Evolutionary conservation across 2,888 invertebrate genomes (phyloP), one percentile per base, ranked within the genome.

Genomic region (Cremastobaeus sp.): DNA sequence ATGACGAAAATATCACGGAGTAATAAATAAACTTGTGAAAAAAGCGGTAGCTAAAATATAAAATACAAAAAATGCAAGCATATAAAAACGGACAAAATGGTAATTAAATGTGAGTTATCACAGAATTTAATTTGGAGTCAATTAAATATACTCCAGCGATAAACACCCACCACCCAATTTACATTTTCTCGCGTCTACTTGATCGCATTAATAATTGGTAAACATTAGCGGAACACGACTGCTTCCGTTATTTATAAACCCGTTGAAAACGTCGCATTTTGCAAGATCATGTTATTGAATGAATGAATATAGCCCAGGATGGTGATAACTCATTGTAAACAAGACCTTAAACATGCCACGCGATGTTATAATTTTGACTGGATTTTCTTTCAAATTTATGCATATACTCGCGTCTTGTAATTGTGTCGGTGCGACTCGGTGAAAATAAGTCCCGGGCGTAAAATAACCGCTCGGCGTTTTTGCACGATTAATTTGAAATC

Each of bases 311-410:
- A 66, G 28, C 57, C 57, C 43, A 14, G 14, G 35, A 59, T 65
- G 47, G 68, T 50, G 35, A 59, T 68, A 68, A 68, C 14, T 60
- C 68, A 59, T 59, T 52, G 52, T 32, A 59, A 68, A 52, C 52
- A 59, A 45, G 68, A 37, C 45, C 68, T 57, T 59, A 50, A 57
- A 68, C 57, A 57, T 68, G 68, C 68, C 39, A 43, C 20, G 50
- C 39, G 34, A 54, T 17, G 35, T 50, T 50, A 55, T 48, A 45
- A 66, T 66, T 57, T 57, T 9, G 15, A 41, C 32, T 41, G 57
- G 34, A 57, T 43, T 68, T 68, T 57, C 50, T 35, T 59, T 35
- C 34, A 68, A 59, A 68, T 68, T 68, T 68, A 59, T 68, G 57
- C 32, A 66, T 47, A 48, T 32, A 47, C 28, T 20, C 47, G 28